Conservation (phyloP, 2,113 vertebrate species). For the Albula goreensis region DNA sequence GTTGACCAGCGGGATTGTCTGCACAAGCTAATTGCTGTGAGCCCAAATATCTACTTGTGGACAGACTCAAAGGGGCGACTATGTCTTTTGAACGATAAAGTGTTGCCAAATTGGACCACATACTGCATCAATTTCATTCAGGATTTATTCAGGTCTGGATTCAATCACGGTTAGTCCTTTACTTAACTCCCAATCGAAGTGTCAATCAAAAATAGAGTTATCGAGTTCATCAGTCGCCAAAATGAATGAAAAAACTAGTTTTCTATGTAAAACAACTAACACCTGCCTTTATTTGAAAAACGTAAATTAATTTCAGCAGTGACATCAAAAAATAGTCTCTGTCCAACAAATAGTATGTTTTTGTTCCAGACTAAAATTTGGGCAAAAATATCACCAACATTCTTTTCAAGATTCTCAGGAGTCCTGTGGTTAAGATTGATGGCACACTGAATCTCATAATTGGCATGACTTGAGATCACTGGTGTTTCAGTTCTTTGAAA, state of each 20-base stretch:
- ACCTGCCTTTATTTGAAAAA: too few species aligned
- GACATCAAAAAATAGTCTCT: too few species aligned
- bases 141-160: not conserved
- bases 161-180: not conserved
- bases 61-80: not conserved
- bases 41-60: not conserved
- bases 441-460: slow-evolving; percentile 13
- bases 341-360: too few species aligned
- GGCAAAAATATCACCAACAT: slow-evolving; percentile 12
- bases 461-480: slow-evolving; percentile 16
- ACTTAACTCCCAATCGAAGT: not conserved
- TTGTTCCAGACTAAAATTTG: too few species aligned
- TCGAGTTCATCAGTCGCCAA: not conserved
- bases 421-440: slow-evolving; percentile 6
- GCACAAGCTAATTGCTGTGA: not conserved
- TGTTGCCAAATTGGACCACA: not conserved
- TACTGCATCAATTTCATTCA: not conserved
- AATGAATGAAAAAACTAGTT: not conserved
- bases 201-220: not conserved
- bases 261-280: too few species aligned
- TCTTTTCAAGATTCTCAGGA: slow-evolving; percentile 9
- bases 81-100: not conserved
- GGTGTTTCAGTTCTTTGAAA: not conserved
- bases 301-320: too few species aligned
- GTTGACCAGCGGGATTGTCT: not conserved